Conservation (phyloP, 2,113 vertebrate genomes). For the Actenoides lindsayi region DNA sequence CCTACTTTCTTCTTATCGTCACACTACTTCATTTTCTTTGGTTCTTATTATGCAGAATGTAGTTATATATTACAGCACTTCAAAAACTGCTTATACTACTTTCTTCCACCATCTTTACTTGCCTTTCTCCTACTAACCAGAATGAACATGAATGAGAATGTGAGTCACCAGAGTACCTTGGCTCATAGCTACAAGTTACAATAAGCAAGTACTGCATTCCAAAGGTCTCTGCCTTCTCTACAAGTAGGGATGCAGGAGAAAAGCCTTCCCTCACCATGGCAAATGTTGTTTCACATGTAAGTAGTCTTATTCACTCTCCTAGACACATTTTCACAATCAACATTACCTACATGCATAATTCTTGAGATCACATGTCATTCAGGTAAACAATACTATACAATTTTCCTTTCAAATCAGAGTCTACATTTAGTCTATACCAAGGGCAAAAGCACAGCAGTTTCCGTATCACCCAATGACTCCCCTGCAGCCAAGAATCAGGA, state of each 20-base stretch:
- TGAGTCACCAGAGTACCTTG: background rate
- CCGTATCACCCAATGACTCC: background rate
- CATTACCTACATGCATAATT: accelerated
- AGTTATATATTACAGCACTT: background rate
- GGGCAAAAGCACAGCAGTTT: background rate
- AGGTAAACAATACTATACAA: background rate
- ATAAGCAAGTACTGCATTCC: background rate
- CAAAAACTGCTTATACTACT: background rate
- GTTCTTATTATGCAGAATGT: background rate
- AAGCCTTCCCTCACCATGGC: background rate
- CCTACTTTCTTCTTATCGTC: background rate
- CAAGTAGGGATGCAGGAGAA: background rate
- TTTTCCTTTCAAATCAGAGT: background rate
- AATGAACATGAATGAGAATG: background rate
- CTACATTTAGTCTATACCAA: background rate
- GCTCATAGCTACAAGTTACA: background rate
- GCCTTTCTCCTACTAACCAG: background rate
- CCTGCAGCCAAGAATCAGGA: background rate
- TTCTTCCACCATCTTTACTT: background rate
- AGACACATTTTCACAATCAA: background rate
- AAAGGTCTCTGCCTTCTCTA: background rate
- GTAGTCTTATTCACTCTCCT: background rate
- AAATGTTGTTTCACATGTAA: background rate
- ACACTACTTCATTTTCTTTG: background rate
- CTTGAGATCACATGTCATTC: background rate